Evolutionary conservation across 2,888 invertebrate species (phyloP).

Genomic region (Laspeyria flexula): DNA sequence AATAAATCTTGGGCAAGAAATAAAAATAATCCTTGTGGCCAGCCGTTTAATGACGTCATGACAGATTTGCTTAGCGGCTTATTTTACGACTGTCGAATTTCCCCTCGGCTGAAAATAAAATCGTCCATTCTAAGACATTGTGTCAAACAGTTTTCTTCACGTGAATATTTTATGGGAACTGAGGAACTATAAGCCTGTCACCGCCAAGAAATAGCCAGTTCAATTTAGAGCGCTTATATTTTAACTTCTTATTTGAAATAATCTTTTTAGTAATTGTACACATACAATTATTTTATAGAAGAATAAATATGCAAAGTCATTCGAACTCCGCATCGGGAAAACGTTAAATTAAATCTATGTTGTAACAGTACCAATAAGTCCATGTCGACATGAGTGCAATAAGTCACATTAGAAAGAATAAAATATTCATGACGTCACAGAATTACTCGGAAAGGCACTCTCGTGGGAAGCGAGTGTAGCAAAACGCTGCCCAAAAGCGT

Average conservation of each 20-base stretch:
- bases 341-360: not conserved
- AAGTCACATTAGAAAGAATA: slow-evolving; percentile 28
- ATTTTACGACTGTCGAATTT: slow-evolving; percentile 45
- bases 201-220: not conserved
- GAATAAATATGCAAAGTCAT: too few relatives aligned
- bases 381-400: slow-evolving; percentile 4
- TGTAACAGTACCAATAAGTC: not conserved
- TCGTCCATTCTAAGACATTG: slow-evolving; percentile 24
- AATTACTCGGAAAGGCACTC: slow-evolving; percentile 43
- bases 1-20: slow-evolving; percentile 81
- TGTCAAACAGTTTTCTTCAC: slow-evolving; percentile 24
- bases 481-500: slow-evolving; percentile 59
- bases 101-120: slow-evolving; percentile 40
- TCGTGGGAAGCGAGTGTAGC: slow-evolving; percentile 43
- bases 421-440: slow-evolving; percentile 58
- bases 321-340: not conserved
- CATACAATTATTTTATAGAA: too few relatives aligned
- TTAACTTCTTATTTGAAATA: not conserved
- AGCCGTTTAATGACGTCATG: slow-evolving; percentile 70
- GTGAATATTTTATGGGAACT: slow-evolving; percentile 34
- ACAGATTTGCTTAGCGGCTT: slow-evolving; percentile 60
- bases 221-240: not conserved
- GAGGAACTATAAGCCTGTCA: not conserved
- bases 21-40: slow-evolving; percentile 78
- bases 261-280: too few relatives aligned